Conservation (phyloP, 2,888 invertebrate species). For the Microctonus aethiopoides region DNA sequence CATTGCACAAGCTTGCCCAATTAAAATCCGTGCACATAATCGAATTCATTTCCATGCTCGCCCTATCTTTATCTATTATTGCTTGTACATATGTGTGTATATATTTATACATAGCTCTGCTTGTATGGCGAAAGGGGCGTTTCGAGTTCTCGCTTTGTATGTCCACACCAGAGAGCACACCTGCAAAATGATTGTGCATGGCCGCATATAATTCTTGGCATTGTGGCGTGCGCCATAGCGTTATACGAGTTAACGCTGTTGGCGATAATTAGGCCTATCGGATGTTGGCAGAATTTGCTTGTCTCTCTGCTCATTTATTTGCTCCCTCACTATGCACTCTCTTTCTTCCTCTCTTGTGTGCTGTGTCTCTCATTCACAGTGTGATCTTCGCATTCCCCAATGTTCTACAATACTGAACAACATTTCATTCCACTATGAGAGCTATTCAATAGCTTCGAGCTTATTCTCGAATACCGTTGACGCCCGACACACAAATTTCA, state of each 20-base stretch:
- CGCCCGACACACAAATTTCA: conserved; percentile 2
- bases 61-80: not conserved
- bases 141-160: not conserved
- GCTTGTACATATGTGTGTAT: too few relatives aligned
- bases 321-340: conserved; percentile 19
- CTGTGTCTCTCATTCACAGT: not conserved
- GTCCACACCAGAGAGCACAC: not conserved
- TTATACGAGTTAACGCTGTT: conserved; percentile 14
- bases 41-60: not conserved
- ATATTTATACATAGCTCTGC: not conserved
- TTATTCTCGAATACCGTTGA: not conserved
- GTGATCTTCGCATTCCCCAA: not conserved
- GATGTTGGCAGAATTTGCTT: conserved; percentile 26
- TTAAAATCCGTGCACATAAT: not conserved
- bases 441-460: not conserved
- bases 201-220: conserved; percentile 33
- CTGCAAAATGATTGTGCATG: conserved; percentile 20
- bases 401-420: not conserved
- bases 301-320: conserved; percentile 16
- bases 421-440: not conserved
- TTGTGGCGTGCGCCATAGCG: conserved; percentile 11
- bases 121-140: not conserved
- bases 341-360: not conserved
- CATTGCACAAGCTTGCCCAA: not conserved
- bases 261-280: conserved; percentile 34